These are phyloP conservation scores for Yponomeuta cagnagella DNA, from an alignment of 2,888 invertebrate species.

Conservation along the genomic window DNA sequence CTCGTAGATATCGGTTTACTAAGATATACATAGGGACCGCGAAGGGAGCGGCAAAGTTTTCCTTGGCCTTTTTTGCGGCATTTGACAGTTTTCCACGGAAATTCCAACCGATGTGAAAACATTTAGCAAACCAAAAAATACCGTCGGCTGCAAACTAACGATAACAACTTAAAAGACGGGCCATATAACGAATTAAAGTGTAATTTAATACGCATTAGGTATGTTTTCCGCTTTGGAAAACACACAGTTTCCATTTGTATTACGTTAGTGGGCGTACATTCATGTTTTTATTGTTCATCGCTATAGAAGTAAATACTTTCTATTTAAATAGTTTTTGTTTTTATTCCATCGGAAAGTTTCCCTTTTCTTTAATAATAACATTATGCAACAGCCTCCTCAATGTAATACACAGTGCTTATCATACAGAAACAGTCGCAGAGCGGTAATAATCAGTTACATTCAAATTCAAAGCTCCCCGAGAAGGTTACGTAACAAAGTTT, in stretches of 20 bases:
- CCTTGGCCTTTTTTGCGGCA: too few relatives aligned
- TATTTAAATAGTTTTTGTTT: too few relatives aligned
- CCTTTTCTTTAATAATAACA: too few relatives aligned
- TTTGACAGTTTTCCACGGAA: too few relatives aligned
- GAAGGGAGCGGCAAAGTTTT: too few relatives aligned
- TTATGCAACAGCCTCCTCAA: not conserved
- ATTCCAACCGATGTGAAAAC: too few relatives aligned
- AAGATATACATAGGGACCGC: too few relatives aligned
- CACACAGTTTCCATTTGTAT: not conserved
- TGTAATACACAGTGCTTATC: not conserved
- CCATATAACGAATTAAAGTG: not conserved
- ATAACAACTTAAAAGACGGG: not conserved
- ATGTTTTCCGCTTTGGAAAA: not conserved
- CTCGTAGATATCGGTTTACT: too few relatives aligned
- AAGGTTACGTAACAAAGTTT: conserved; percentile 9
- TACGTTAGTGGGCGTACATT: not conserved
- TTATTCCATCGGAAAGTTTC: not conserved
- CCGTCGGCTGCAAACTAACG: not conserved
- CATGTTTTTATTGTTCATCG: too few relatives aligned
- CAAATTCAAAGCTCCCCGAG: not conserved
- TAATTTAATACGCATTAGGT: not conserved
- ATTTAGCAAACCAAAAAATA: too few relatives aligned
- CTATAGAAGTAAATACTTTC: too few relatives aligned
- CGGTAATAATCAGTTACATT: not conserved
- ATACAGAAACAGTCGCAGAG: conserved; percentile 4